phyloP scores from a whole-genome alignment of 2,797 vertebrate species.

The Lutjanus argentimaculatus region DNA sequence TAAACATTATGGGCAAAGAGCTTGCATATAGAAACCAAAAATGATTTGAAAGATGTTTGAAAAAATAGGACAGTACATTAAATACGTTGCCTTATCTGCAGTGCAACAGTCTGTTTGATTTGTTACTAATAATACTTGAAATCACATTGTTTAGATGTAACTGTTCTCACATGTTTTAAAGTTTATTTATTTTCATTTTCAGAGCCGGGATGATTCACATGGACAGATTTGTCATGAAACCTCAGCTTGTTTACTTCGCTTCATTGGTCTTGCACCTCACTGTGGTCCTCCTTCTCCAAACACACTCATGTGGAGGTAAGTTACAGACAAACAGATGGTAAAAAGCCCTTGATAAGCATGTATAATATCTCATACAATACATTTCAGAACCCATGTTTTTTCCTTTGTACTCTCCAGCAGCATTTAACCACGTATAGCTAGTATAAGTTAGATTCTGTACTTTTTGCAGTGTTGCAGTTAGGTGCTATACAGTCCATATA shows the following conservation, averaged over 20 bases:
- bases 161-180: background rate
- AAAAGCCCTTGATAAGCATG: too few species aligned
- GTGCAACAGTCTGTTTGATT: too few species aligned
- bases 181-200: background rate
- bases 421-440: too few species aligned
- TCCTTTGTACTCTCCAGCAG: too few species aligned
- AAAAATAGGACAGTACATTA: too few species aligned
- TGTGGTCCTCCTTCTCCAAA: background rate
- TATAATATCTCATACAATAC: too few species aligned
- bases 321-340: background rate
- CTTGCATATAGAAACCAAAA: background rate
- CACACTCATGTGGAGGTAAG: constrained; percentile 28
- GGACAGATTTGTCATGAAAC: background rate
- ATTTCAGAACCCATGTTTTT: too few species aligned
- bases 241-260: background rate
- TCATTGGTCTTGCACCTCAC: background rate
- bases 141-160: background rate
- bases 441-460: too few species aligned
- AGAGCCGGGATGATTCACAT: constrained; percentile 6
- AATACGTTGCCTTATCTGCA: background rate
- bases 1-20: background rate
- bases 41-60: too few species aligned
- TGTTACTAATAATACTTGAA: too few species aligned
- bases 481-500: too few species aligned
- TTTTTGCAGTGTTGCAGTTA: too few species aligned